Conservation (phyloP, 2,888 invertebrate genomes). For the Agriopis marginaria region DNA sequence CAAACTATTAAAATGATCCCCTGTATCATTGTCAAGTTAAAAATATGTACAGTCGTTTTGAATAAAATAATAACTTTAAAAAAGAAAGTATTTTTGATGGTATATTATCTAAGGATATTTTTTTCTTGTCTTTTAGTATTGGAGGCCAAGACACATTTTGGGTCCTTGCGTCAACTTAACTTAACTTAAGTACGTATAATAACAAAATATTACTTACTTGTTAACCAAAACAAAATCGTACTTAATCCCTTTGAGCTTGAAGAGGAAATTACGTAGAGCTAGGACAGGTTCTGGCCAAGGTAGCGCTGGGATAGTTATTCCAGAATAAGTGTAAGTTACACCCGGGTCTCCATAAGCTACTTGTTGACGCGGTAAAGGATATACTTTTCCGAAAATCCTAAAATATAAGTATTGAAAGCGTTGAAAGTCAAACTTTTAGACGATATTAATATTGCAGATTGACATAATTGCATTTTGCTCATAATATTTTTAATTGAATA, state of each 20-base stretch:
- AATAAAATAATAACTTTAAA: too few relatives aligned
- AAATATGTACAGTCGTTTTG: too few relatives aligned
- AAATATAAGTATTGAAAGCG: constrained; percentile 35
- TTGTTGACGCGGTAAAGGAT: constrained; percentile 89
- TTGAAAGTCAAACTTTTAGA: background rate
- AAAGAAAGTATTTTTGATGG: background rate
- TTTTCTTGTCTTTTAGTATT: too few relatives aligned
- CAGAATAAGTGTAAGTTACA: constrained; percentile 88
- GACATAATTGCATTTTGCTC: too few relatives aligned
- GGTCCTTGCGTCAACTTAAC: too few relatives aligned
- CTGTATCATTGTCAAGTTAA: too few relatives aligned
- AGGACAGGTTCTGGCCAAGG: constrained; percentile 87
- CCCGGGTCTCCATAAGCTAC: constrained; percentile 89
- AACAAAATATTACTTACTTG: constrained; percentile 80
- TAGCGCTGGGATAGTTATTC: constrained; percentile 87
- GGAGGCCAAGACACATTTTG: too few relatives aligned
- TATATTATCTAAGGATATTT: background rate
- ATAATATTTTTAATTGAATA: too few relatives aligned
- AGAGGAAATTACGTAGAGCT: constrained; percentile 81
- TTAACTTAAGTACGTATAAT: too few relatives aligned
- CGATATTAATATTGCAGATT: background rate
- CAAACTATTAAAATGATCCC: too few relatives aligned
- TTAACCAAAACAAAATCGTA: constrained; percentile 90
- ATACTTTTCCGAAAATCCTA: constrained; percentile 89
- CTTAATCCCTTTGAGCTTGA: constrained; percentile 78